phyloP scores from a whole-genome alignment of 1,140 invertebrate species.

The Antheraea mylitta region DNA sequence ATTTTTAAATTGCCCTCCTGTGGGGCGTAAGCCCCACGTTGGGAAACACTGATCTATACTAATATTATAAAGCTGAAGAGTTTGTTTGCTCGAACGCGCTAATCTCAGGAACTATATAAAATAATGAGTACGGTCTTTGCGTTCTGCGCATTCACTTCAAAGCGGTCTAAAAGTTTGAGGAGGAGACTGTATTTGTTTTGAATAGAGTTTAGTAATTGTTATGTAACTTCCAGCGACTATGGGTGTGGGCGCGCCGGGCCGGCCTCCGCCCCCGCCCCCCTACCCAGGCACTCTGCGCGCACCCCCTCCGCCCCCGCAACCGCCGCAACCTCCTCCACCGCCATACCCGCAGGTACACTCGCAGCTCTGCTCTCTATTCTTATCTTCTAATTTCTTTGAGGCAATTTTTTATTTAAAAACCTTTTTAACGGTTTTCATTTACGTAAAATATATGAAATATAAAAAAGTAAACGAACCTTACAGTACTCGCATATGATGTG shows the following conservation, averaged over 20 bases:
- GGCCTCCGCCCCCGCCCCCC: slow-evolving; percentile 81
- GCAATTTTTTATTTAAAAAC: background rate
- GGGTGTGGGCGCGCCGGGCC: slow-evolving; percentile 62
- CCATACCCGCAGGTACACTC: slow-evolving; percentile 80
- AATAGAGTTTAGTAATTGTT: background rate
- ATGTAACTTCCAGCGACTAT: slow-evolving; percentile 30
- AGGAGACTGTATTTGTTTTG: too few relatives aligned
- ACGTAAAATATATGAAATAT: background rate
- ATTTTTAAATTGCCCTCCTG: too few relatives aligned
- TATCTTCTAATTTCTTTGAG: background rate
- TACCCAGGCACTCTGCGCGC: slow-evolving; percentile 72
- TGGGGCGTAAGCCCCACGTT: too few relatives aligned
- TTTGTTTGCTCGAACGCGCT: too few relatives aligned
- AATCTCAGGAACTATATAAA: too few relatives aligned
- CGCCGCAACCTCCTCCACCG: slow-evolving; percentile 76
- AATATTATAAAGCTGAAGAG: too few relatives aligned
- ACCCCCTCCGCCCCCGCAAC: slow-evolving; percentile 64
- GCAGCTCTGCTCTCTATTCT: slow-evolving; percentile 5
- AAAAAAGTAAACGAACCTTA: background rate
- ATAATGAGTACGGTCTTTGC: too few relatives aligned
- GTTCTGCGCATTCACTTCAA: too few relatives aligned
- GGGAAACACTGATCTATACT: too few relatives aligned
- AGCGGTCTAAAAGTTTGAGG: too few relatives aligned
- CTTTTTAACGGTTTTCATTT: background rate
- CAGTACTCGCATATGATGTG: too few relatives aligned